Base-by-base conservation (phyloP, 2,797 vertebrate species). In the Ctenopoma multispine region DNA sequence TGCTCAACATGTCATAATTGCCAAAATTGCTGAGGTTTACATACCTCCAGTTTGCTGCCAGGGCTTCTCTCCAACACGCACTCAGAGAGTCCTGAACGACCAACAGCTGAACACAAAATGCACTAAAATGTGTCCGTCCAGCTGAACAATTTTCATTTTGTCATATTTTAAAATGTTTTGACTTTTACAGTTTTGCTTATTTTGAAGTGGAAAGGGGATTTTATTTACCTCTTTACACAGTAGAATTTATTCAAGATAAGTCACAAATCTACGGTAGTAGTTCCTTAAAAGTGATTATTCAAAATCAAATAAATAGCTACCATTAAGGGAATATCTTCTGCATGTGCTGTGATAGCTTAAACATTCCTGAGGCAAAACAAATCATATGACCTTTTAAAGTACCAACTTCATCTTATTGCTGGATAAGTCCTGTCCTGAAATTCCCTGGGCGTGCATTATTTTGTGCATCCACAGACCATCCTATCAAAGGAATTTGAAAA, bases 341-440 rank as follows among this genome's bases (percentile, higher is more conserved):
- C 43, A 18, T 8, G 2, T 44, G 17, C 13, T 61, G 29, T 65
- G 50, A n/a, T 67, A 67, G 76, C 18, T 56, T 13, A 66, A 36
- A 54, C n/a, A 75, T 31, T 48, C 75, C 44, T 40, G 44, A 49
- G 59, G 77, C 65, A 51, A 69, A 77, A 72, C 48, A 70, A 53
- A 53, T 68, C 50, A 80, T 34, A 69, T 65, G 64, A 75, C 69
- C 69, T 75, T 66, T 82, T 34, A 64, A 83, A 72, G 63, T 65
- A 61, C 47, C 47, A 34, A 2, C 31, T 66, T 59, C 27, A 73
- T 46, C 60, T 56, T 60, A 60, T 58, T 29, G 49, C 53, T 58
- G 44, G 38, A 43, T 60, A 72, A 65, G 27, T 72, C 48, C 44
- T 58, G n/a, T 61, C 44, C 61, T 65, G 36, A 36, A 58, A 67